Evolutionary conservation across 2,797 vertebrate species (phyloP), one percentile per base, ranked within the genome.

Genomic region (Channallabes apus): DNA sequence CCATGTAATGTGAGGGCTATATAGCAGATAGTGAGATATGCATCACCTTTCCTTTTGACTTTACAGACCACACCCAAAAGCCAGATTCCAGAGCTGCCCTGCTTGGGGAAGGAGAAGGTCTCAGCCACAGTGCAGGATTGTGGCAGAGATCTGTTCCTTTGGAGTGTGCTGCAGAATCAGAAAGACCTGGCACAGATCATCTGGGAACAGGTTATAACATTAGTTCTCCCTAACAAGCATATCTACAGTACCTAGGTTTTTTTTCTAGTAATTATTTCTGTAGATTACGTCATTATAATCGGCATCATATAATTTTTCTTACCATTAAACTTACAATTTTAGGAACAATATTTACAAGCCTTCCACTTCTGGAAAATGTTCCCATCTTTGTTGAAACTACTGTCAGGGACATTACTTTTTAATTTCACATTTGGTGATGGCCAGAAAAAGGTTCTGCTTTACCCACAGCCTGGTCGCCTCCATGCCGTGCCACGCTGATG

Each of bases 81-180:
- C 35, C 9, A 56, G 24, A 3, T n/a, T 15, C 32, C 32, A 6
- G 84, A n/a, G 46, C 86, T 88, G 15, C 86, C 85, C 6, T 71
- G 58, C 72, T 69, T 65, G 1, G 54, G 72, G 11, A 77, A 29
- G 27, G 86, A 89, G 46, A 72, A 67, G 3, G 17, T 0, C 20
- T 9, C 58, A 35, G 89, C 90, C 58, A 51, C 85, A 11, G 82
- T 87, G 32, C 91, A 86, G 82, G 95, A 98, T 85, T 94, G 96
- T 0, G 88, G 93, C 12, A 95, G 96, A 0, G 98, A 99, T 86
- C 95, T 99, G 46, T 97, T 99, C 85, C 96, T 99, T 68, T 99
- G 98, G 98, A 96, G 97, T 18, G 85, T 99, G 0, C 90, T 99
- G 17, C 97, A 99, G 93, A 97, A 96, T 91, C 96, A 93, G 59